Conservation (phyloP, 2,888 invertebrate genomes). For the Oligia fasciuncula region DNA sequence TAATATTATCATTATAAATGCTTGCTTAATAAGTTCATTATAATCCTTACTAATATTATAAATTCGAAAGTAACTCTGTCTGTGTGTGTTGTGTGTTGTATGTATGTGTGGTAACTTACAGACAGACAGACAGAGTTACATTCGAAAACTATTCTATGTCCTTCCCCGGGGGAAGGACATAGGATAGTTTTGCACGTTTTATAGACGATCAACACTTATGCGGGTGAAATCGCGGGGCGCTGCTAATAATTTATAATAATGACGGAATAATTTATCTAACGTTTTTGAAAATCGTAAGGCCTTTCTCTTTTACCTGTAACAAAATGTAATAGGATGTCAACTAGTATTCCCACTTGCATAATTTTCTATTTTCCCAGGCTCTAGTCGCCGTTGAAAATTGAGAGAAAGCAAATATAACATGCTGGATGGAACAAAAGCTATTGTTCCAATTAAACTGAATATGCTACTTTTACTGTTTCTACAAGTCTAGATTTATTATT, state of each 20-base stretch:
- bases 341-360: not conserved
- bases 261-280: not conserved
- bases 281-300: not conserved
- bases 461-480: not conserved
- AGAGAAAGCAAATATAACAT: not conserved
- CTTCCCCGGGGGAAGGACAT: too few relatives aligned
- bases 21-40: not conserved
- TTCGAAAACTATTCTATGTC: too few relatives aligned
- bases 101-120: too few relatives aligned
- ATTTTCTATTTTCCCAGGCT: slow-evolving; percentile 23
- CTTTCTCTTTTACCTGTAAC: too few relatives aligned
- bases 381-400: not conserved
- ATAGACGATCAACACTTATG: too few relatives aligned
- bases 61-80: too few relatives aligned
- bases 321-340: not conserved
- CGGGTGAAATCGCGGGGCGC: too few relatives aligned
- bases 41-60: too few relatives aligned
- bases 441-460: slow-evolving; percentile 9
- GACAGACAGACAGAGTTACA: too few relatives aligned
- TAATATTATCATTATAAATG: slow-evolving; percentile 5
- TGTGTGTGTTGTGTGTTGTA: too few relatives aligned
- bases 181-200: too few relatives aligned
- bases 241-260: not conserved
- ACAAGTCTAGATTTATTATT: not conserved
- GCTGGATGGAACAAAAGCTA: slow-evolving; percentile 23